A percentile compares a stretch with the other conserved stretches of the same genome.
These are phyloP conservation scores for Drosophila antonietae DNA, from an alignment of 2,888 invertebrate species.

Conservation along the genomic window DNA sequence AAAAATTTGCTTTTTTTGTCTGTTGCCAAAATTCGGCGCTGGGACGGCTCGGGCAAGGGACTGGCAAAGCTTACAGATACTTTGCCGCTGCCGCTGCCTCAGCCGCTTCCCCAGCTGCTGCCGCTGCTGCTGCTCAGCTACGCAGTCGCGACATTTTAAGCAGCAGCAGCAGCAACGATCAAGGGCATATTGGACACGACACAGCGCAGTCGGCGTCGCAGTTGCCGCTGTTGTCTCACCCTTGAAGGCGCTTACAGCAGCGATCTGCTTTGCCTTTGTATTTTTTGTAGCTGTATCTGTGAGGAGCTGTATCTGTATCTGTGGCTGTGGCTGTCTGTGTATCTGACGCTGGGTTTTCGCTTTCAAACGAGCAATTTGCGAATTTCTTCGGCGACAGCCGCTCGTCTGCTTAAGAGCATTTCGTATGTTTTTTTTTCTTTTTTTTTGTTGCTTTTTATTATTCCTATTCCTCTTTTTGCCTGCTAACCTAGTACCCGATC, in stretches of 20 bases:
- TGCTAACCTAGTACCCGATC: slow-evolving; percentile 78
- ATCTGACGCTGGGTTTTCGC: slow-evolving; percentile 71
- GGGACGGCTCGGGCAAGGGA: slow-evolving; percentile 52
- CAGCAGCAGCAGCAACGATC: slow-evolving; percentile 62
- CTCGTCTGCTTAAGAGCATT: slow-evolving; percentile 36
- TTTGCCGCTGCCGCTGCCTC: slow-evolving; percentile 29
- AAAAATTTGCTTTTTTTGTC: slow-evolving; percentile 27
- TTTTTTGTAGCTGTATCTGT: slow-evolving; percentile 22
- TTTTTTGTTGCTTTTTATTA: slow-evolving; percentile 27
- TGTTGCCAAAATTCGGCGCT: slow-evolving; percentile 69
- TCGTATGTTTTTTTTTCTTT: background rate
- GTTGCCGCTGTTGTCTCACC: slow-evolving; percentile 63
- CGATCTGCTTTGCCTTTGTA: slow-evolving; percentile 30
- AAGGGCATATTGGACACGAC: slow-evolving; percentile 81
- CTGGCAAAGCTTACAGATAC: slow-evolving; percentile 63
- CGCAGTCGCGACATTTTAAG: slow-evolving; percentile 65
- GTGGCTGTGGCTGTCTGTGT: slow-evolving; percentile 31
- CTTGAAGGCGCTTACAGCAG: slow-evolving; percentile 76
- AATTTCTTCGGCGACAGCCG: slow-evolving; percentile 67
- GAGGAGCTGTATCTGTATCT: slow-evolving; percentile 4
- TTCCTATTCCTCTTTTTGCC: slow-evolving; percentile 53
- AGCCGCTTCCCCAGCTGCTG: slow-evolving; percentile 21
- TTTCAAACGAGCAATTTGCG: slow-evolving; percentile 77
- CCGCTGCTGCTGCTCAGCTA: slow-evolving; percentile 10
- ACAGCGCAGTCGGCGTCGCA: slow-evolving; percentile 31